These are phyloP conservation scores for Callithrix jacchus DNA, from an alignment of 2,113 vertebrate genomes.

Conservation along the genomic window DNA sequence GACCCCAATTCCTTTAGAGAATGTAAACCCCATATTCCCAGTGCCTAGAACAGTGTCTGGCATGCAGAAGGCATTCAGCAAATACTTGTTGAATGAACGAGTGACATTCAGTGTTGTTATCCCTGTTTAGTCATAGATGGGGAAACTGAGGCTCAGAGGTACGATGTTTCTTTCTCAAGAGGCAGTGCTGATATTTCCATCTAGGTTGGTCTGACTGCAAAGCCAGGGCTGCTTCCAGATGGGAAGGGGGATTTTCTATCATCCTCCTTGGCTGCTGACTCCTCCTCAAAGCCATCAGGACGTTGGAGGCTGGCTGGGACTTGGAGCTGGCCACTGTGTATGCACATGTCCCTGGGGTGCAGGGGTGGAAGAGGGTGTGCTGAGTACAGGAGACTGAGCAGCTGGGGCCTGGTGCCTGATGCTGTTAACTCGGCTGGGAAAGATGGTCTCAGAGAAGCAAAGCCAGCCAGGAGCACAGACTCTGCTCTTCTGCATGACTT, in stretches of 20 bases:
- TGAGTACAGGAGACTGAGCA: background rate
- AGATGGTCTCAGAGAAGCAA: background rate
- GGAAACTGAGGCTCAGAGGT: background rate
- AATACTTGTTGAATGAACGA: background rate
- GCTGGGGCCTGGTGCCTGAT: too few relatives aligned
- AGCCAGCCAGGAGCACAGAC: accelerated
- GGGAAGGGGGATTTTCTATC: background rate
- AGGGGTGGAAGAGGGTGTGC: background rate
- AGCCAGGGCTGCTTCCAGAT: background rate
- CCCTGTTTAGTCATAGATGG: background rate
- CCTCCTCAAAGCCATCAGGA: background rate
- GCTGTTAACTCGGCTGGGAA: background rate
- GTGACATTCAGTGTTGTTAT: too few relatives aligned
- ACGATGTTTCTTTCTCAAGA: background rate
- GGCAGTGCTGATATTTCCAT: background rate
- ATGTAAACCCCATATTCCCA: accelerated
- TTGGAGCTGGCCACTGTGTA: background rate
- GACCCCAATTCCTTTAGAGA: background rate
- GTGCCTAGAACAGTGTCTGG: background rate
- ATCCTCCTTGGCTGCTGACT: background rate
- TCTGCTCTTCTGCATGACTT: background rate
- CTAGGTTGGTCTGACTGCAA: background rate
- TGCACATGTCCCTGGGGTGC: background rate
- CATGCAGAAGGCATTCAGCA: background rate
- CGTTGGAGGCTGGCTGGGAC: background rate